Evolutionary conservation across 2,888 invertebrate species (phyloP).

Genomic region (Heteromurus nitidus): DNA sequence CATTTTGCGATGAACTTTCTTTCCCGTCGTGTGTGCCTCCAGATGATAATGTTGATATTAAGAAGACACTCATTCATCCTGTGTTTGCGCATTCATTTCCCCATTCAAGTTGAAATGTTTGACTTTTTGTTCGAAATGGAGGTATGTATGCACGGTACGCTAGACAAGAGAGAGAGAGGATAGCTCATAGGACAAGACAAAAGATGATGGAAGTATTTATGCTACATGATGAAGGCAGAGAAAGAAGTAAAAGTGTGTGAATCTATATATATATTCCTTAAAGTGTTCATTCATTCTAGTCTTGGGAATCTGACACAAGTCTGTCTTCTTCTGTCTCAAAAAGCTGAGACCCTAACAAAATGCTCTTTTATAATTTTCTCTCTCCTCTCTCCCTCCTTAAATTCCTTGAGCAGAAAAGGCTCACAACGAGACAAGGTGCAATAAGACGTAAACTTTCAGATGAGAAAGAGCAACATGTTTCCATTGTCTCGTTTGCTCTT

Average conservation of each 20-base stretch:
- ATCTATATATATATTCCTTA: not conserved
- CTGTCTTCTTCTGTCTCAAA: not conserved
- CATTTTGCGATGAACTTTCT: conserved; percentile 43
- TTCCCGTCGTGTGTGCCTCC: conserved; percentile 16
- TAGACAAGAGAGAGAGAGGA: no score
- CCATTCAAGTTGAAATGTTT: conserved; percentile 27
- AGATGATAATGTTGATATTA: conserved; percentile 33
- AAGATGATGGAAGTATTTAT: conserved; percentile 23
- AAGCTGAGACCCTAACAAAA: not conserved
- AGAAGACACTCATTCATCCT: no score
- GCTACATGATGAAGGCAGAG: no score
- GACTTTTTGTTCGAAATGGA: conserved; percentile 32
- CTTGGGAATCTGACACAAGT: not conserved
- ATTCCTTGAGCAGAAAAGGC: not conserved
- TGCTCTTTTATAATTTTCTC: not conserved
- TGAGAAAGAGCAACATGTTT: conserved; percentile 62
- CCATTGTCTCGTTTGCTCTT: conserved; percentile 41
- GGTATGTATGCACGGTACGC: not conserved
- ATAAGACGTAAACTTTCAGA: conserved; percentile 30
- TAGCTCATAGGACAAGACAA: conserved; percentile 31
- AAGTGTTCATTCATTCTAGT: not conserved
- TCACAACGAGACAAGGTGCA: conserved; percentile 39
- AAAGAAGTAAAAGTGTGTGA: not conserved
- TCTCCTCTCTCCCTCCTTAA: not conserved
- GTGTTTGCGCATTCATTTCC: conserved; percentile 25